These are phyloP conservation scores for Acrocephalus scirpaceus DNA, from an alignment of 2,797 vertebrate genomes.

Conservation along the genomic window DNA sequence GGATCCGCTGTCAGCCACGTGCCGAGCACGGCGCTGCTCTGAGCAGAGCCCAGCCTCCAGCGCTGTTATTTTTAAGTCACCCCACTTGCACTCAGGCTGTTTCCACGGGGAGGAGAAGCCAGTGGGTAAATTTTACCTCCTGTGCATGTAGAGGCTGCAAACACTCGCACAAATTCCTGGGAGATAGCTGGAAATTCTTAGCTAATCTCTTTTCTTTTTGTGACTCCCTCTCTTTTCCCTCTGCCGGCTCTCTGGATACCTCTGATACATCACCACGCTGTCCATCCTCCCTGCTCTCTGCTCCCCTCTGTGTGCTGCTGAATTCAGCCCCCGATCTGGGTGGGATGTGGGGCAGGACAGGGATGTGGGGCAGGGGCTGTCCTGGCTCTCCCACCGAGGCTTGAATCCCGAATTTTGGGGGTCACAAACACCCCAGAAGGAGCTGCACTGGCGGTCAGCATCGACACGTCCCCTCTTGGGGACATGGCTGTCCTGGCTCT, in stretches of 20 bases:
- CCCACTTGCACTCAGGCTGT: background rate
- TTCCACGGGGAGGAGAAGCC: background rate
- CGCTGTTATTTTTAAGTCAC: background rate
- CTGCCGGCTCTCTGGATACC: background rate
- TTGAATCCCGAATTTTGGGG: background rate
- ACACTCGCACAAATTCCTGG: background rate
- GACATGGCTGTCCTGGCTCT: background rate
- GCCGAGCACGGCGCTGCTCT: background rate
- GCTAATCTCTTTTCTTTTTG: background rate
- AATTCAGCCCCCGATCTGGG: rapidly evolving
- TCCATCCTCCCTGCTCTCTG: background rate
- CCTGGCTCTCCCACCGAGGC: background rate
- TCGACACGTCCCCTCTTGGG: rapidly evolving
- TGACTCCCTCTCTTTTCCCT: background rate
- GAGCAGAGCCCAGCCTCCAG: background rate
- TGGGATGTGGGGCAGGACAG: background rate
- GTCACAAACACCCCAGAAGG: rapidly evolving
- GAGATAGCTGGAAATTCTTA: background rate
- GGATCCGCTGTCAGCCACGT: rapidly evolving
- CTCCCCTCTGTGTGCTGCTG: rapidly evolving
- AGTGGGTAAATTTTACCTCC: background rate
- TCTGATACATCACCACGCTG: rapidly evolving
- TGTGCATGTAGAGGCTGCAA: background rate
- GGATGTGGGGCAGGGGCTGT: background rate
- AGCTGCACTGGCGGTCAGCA: rapidly evolving